Evolutionary conservation across 1,140 invertebrate genomes (phyloP).

Genomic region (Heterodera schachtii): DNA sequence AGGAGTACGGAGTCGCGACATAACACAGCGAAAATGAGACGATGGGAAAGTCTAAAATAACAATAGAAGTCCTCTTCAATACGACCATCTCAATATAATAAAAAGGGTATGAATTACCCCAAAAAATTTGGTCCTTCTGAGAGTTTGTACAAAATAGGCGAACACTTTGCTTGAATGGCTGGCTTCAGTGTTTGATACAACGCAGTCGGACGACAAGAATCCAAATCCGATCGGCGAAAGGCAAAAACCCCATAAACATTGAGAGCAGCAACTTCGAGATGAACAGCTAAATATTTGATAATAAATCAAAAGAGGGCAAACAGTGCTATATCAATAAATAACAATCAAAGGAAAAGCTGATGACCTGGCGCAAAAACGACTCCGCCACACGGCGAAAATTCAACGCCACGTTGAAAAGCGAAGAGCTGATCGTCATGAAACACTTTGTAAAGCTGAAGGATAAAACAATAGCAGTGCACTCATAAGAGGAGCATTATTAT

Average conservation of each 20-base stretch:
- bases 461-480: background rate
- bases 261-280: conserved; percentile 43
- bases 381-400: conserved; percentile 54
- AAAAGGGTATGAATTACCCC: conserved; percentile 18
- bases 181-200: conserved; percentile 43
- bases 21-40: conserved; percentile 51
- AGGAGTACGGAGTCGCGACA: conserved; percentile 47
- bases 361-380: conserved; percentile 52
- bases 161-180: conserved; percentile 41
- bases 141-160: conserved; percentile 47
- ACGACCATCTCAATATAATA: too few relatives aligned
- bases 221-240: conserved; percentile 49
- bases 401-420: conserved; percentile 41
- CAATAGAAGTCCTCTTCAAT: background rate
- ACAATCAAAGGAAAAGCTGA: background rate
- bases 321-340: background rate
- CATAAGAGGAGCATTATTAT: background rate
- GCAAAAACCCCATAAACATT: conserved; percentile 52
- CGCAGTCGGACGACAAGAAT: conserved; percentile 44
- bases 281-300: conserved; percentile 41
- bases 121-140: conserved; percentile 37
- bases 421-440: conserved; percentile 52
- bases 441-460: conserved; percentile 49
- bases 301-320: too few relatives aligned
- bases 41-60: conserved; percentile 46